Conservation (phyloP, 2,797 vertebrate genomes). For the Distichodus sexfasciatus region DNA sequence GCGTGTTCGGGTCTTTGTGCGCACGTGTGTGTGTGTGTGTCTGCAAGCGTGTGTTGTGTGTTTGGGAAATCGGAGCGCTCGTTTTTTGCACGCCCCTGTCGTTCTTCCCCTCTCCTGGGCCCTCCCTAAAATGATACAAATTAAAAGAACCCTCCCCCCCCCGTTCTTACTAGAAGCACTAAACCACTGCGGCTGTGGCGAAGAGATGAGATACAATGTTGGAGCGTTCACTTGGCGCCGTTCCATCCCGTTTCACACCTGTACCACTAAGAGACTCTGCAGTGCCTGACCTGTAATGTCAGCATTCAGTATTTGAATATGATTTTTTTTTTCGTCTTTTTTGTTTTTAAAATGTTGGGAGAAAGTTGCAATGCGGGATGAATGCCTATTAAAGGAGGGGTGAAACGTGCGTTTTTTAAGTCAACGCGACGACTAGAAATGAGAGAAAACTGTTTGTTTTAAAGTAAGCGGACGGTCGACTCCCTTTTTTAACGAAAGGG, state of each 20-base stretch:
- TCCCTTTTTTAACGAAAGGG: too few species aligned
- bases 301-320: slow-evolving; percentile 50
- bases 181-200: slow-evolving; percentile 70
- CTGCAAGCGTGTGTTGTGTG: neutral
- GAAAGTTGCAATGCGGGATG: slow-evolving; percentile 32
- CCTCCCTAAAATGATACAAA: slow-evolving; percentile 5
- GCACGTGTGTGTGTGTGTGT: slow-evolving; percentile 17
- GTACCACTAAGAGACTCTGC: slow-evolving; percentile 62
- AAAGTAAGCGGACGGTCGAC: slow-evolving; percentile 54
- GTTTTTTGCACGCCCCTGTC: slow-evolving; percentile 18
- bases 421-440: slow-evolving; percentile 50
- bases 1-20: slow-evolving; percentile 33
- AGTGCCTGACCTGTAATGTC: slow-evolving; percentile 38
- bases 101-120: neutral
- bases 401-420: slow-evolving; percentile 37
- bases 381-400: slow-evolving; percentile 2
- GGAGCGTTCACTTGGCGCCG: slow-evolving; percentile 65
- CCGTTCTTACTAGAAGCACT: slow-evolving; percentile 64
- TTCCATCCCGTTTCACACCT: slow-evolving; percentile 61
- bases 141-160: slow-evolving; percentile 19
- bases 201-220: slow-evolving; percentile 73
- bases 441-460: slow-evolving; percentile 59
- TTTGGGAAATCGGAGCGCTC: neutral
- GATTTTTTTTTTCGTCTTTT: slow-evolving; percentile 40
- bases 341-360: slow-evolving; percentile 15